These are phyloP conservation scores for Strongylocentrotus purpuratus DNA, from an alignment of 35 echinoderm and acorn worm species.

Conservation along the genomic window DNA sequence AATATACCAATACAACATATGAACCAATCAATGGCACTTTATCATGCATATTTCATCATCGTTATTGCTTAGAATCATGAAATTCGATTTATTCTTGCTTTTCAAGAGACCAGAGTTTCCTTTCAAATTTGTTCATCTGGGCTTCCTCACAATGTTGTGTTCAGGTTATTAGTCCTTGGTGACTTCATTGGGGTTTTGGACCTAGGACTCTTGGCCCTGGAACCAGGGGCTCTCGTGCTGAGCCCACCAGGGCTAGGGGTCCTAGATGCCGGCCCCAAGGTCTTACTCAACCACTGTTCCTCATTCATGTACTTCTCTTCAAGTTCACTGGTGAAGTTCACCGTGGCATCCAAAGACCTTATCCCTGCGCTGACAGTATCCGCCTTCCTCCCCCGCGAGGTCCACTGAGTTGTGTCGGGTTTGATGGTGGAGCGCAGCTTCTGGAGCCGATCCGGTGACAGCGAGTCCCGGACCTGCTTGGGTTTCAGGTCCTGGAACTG, in stretches of 20 bases:
- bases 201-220: background rate
- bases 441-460: slow-evolving; percentile 72
- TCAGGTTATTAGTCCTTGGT: background rate
- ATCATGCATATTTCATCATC: too few relatives aligned
- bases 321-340: slow-evolving; percentile 75
- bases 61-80: background rate
- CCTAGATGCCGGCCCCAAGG: slow-evolving; percentile 56
- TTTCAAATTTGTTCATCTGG: background rate
- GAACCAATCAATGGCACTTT: too few relatives aligned
- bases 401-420: slow-evolving; percentile 81
- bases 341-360: slow-evolving; percentile 80
- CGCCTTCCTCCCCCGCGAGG: slow-evolving; percentile 66
- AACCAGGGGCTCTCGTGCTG: background rate
- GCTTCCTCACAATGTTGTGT: background rate
- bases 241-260: slow-evolving; percentile 14
- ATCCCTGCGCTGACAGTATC: slow-evolving; percentile 69
- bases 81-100: background rate
- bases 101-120: background rate
- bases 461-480: slow-evolving; percentile 50
- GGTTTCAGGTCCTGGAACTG: slow-evolving; percentile 74
- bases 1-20: too few relatives aligned
- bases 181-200: background rate
- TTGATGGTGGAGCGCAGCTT: slow-evolving; percentile 67
- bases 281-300: slow-evolving; percentile 79
- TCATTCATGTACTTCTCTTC: slow-evolving; percentile 73